Evolutionary conservation across 2,888 invertebrate species (phyloP).

Genomic region (Drosophila meridionalis): DNA sequence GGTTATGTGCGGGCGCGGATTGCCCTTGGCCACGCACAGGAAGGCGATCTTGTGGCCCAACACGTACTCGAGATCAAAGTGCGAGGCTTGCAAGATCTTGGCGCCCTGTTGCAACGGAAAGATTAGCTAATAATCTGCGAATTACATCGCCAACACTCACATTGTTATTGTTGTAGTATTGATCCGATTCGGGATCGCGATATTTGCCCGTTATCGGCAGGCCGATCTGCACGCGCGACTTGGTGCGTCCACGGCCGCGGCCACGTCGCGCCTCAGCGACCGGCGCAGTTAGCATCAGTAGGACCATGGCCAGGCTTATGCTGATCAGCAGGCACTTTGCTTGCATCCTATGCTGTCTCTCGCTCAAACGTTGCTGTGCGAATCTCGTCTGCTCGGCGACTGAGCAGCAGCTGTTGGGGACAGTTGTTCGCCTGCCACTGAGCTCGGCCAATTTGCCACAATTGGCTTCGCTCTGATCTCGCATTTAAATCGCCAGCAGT

Average conservation of each 20-base stretch:
- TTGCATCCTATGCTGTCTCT: constrained; percentile 71
- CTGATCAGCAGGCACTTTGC: constrained; percentile 75
- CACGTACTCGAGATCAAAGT: constrained; percentile 97
- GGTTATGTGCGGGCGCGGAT: constrained; percentile 95
- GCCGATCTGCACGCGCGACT: constrained; percentile 94
- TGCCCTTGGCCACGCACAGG: constrained; percentile 95
- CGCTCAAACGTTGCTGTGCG: constrained; percentile 61
- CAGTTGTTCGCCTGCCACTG: constrained; percentile 39
- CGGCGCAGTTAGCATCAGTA: constrained; percentile 84
- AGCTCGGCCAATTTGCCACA: constrained; percentile 74
- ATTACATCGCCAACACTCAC: constrained; percentile 82
- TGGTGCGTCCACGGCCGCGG: constrained; percentile 89
- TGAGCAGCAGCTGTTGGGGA: constrained; percentile 48
- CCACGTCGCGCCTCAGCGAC: constrained; percentile 88
- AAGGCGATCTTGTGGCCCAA: constrained; percentile 97
- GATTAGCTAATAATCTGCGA: not conserved
- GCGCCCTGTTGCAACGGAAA: constrained; percentile 89
- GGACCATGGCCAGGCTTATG: constrained; percentile 81
- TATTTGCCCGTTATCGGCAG: constrained; percentile 95
- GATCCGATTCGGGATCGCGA: constrained; percentile 94
- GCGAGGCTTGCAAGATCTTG: constrained; percentile 94
- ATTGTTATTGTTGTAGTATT: constrained; percentile 95
- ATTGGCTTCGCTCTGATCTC: constrained; percentile 63
- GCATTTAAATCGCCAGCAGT: constrained; percentile 37
- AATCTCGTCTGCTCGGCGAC: constrained; percentile 73